Percentiles rank a stretch among this genome's conserved stretches.
Evolutionary conservation across 2,888 invertebrate genomes (phyloP).

Genomic region (Drosophila robusta): DNA sequence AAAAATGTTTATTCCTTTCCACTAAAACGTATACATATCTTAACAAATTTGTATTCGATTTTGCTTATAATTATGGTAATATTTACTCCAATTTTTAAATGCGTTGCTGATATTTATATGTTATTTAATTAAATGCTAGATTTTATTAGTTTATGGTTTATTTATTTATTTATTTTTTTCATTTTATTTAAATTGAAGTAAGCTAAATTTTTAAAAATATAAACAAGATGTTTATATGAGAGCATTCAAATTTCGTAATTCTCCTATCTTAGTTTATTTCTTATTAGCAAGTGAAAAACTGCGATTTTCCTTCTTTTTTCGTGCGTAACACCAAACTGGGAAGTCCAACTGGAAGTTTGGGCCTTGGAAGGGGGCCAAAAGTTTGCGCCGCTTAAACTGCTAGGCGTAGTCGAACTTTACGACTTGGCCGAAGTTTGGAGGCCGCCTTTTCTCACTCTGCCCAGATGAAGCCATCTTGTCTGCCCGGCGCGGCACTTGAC

Average conservation of each 20-base stretch:
- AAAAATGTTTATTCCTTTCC: too few relatives aligned
- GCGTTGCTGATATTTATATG: too few relatives aligned
- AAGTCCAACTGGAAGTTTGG: slow-evolving; percentile 19
- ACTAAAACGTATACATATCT: too few relatives aligned
- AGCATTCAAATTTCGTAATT: slow-evolving; percentile 15
- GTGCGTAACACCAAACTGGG: slow-evolving; percentile 13
- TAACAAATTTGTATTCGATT: too few relatives aligned
- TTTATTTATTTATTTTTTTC: too few relatives aligned
- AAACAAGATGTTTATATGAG: background rate
- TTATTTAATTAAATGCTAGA: too few relatives aligned
- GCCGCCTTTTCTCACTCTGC: background rate
- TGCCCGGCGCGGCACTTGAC: slow-evolving; percentile 49
- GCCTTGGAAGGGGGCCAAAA: slow-evolving; percentile 40
- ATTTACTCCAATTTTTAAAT: too few relatives aligned
- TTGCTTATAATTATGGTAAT: too few relatives aligned
- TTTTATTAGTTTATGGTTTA: too few relatives aligned
- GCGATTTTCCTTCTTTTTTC: slow-evolving; percentile 13
- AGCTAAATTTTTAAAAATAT: too few relatives aligned
- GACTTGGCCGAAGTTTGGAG: slow-evolving; percentile 59
- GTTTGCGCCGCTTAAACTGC: slow-evolving; percentile 52
- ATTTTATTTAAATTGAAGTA: too few relatives aligned
- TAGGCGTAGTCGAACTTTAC: slow-evolving; percentile 63
- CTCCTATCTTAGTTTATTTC: background rate
- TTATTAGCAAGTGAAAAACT: slow-evolving; percentile 28
- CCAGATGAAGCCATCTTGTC: slow-evolving; percentile 38